Evolutionary conservation across 2,888 invertebrate genomes (phyloP).

Genomic region (Bellardia pandia): DNA sequence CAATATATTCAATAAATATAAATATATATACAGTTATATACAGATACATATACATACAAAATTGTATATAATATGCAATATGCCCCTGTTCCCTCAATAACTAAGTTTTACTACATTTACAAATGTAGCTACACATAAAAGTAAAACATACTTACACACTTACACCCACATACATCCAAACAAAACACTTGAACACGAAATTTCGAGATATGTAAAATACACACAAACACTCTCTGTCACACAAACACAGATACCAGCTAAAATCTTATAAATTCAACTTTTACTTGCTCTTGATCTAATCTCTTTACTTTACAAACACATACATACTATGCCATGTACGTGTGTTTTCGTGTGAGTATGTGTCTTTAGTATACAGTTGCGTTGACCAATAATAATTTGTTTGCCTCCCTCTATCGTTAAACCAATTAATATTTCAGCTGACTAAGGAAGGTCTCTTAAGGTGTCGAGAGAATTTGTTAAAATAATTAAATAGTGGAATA

Average conservation of each 20-base stretch:
- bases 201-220: constrained; percentile 14
- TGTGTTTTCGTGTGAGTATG: constrained; percentile 51
- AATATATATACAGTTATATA: constrained; percentile 12
- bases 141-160: background rate
- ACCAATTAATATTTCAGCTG: constrained; percentile 5
- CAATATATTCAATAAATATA: background rate
- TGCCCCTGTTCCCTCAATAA: constrained; percentile 8
- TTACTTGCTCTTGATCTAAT: background rate
- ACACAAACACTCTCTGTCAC: background rate
- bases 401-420: background rate
- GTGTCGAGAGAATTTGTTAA: background rate
- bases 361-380: background rate
- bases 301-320: background rate
- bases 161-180: background rate
- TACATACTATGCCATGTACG: background rate
- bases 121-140: background rate
- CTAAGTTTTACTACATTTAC: constrained; percentile 16
- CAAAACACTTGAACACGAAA: constrained; percentile 23
- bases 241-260: background rate
- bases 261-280: background rate
- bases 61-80: constrained; percentile 2
- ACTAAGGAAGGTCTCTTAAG: constrained; percentile 39
- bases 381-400: constrained; percentile 44
- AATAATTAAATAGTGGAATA: background rate
- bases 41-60: constrained; percentile 28